phyloP scores from a whole-genome alignment of 2,888 invertebrate species.

The Tetramorium bicarinatum region DNA sequence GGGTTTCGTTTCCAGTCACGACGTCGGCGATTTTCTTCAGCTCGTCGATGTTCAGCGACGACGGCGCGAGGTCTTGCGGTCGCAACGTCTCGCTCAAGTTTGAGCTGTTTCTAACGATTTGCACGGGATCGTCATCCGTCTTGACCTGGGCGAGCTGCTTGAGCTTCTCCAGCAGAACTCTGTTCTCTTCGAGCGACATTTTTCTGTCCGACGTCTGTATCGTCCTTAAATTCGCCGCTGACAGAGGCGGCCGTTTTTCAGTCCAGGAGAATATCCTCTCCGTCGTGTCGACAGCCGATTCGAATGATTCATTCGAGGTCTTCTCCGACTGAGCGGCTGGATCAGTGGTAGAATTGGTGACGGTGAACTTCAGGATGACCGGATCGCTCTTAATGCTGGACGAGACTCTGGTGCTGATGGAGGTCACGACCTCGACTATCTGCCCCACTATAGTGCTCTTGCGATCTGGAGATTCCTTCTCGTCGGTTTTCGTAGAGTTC shows the following conservation, averaged over 20 bases:
- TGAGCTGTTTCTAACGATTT: slow-evolving; percentile 55
- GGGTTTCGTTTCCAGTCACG: slow-evolving; percentile 76
- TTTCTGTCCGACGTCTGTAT: slow-evolving; percentile 79
- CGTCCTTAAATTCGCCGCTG: slow-evolving; percentile 57
- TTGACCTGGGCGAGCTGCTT: slow-evolving; percentile 80
- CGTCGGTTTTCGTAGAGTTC: slow-evolving; percentile 18
- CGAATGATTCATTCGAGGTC: slow-evolving; percentile 67
- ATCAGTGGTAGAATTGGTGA: slow-evolving; percentile 76
- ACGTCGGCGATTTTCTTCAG: slow-evolving; percentile 82
- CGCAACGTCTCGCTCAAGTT: neutral
- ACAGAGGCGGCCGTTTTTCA: slow-evolving; percentile 49
- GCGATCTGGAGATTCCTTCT: slow-evolving; percentile 50
- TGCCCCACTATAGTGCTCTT: slow-evolving; percentile 76
- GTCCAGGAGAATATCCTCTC: slow-evolving; percentile 57
- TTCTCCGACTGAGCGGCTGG: slow-evolving; percentile 63
- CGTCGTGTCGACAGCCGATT: slow-evolving; percentile 11
- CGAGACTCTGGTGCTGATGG: slow-evolving; percentile 85
- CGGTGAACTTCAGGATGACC: slow-evolving; percentile 77
- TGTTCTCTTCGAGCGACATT: slow-evolving; percentile 76
- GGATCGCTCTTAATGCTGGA: slow-evolving; percentile 79
- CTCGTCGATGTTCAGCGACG: slow-evolving; percentile 72
- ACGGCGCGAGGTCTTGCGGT: neutral
- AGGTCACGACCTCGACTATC: slow-evolving; percentile 85
- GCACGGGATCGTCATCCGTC: slow-evolving; percentile 71
- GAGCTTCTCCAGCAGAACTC: slow-evolving; percentile 78